A percentile compares a stretch with the other conserved stretches of the same genome.
These are phyloP conservation scores for Fukomys damarensis DNA, from an alignment of 2,113 vertebrate species.

Conservation along the genomic window DNA sequence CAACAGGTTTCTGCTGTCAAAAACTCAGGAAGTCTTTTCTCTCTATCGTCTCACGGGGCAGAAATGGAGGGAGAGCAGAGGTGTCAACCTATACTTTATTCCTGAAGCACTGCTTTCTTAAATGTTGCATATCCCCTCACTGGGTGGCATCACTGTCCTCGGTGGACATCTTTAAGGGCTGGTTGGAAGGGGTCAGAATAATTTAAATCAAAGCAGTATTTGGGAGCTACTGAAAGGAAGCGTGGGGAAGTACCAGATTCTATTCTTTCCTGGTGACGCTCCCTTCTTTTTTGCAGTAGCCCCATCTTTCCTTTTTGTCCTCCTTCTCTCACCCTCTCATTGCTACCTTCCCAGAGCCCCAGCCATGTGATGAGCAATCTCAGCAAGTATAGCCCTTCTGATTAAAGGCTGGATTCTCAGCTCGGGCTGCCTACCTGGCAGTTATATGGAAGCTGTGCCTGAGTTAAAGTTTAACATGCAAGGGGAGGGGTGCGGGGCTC, in stretches of 20 bases:
- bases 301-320: slow-evolving; percentile 60
- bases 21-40: background rate
- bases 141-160: slow-evolving; percentile 43
- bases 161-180: background rate
- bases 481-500: background rate
- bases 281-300: slow-evolving; percentile 56
- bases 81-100: slow-evolving; percentile 69
- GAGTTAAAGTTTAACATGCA: slow-evolving; percentile 50
- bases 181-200: slow-evolving; percentile 64
- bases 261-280: slow-evolving; percentile 44
- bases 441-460: slow-evolving; percentile 32
- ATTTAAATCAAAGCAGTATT: slow-evolving; percentile 63
- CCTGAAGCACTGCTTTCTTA: background rate
- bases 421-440: slow-evolving; percentile 70
- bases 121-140: slow-evolving; percentile 60
- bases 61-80: background rate
- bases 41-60: background rate
- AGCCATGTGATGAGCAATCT: slow-evolving; percentile 76
- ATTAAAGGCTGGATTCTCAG: slow-evolving; percentile 80
- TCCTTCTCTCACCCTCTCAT: background rate
- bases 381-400: slow-evolving; percentile 76
- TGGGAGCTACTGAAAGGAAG: slow-evolving; percentile 62
- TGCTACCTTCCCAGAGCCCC: slow-evolving; percentile 70
- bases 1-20: slow-evolving; percentile 47
- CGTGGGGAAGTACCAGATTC: slow-evolving; percentile 27